phyloP scores from a whole-genome alignment of 2,113 vertebrate genomes.

The Clarias magur region DNA sequence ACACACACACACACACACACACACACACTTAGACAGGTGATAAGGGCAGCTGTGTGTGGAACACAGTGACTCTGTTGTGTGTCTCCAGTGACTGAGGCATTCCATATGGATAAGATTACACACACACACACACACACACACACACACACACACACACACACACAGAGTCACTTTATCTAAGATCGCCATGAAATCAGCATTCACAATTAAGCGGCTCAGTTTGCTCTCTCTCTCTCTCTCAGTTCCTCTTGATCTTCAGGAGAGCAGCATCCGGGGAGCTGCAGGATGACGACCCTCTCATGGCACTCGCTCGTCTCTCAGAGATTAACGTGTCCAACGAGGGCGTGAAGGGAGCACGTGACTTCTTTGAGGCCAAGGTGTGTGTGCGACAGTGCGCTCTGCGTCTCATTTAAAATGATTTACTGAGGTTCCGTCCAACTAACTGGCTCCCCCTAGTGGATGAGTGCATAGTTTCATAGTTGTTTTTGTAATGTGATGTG shows the following conservation, averaged over 20 bases:
- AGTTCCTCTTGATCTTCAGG: slow-evolving; percentile 94
- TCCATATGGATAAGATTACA: slow-evolving; percentile 69
- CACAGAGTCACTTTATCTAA: not conserved
- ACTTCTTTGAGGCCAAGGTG: slow-evolving; percentile 98
- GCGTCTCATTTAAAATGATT: not conserved
- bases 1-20: slow-evolving; percentile 5
- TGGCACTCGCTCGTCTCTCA: slow-evolving; percentile 88
- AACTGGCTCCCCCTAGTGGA: slow-evolving; percentile 2
- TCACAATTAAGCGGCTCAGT: not conserved
- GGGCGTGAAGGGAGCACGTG: slow-evolving; percentile 90
- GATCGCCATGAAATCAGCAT: slow-evolving; percentile 14
- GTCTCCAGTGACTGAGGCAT: slow-evolving; percentile 76
- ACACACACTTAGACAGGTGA: slow-evolving; percentile 37
- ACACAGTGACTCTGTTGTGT: slow-evolving; percentile 46
- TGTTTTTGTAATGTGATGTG: not conserved
- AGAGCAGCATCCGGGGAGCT: slow-evolving; percentile 88
- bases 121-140: slow-evolving; percentile 41
- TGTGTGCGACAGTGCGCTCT: slow-evolving; percentile 1
- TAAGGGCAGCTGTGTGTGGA: slow-evolving; percentile 37
- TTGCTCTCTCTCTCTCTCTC: slow-evolving; percentile 20
- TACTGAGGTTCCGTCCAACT: not conserved
- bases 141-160: slow-evolving; percentile 1
- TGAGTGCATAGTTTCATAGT: not conserved
- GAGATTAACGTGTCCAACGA: slow-evolving; percentile 91
- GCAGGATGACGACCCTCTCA: slow-evolving; percentile 87